Conservation (phyloP, 2,797 vertebrate species). For the Gymnocypris eckloni region DNA sequence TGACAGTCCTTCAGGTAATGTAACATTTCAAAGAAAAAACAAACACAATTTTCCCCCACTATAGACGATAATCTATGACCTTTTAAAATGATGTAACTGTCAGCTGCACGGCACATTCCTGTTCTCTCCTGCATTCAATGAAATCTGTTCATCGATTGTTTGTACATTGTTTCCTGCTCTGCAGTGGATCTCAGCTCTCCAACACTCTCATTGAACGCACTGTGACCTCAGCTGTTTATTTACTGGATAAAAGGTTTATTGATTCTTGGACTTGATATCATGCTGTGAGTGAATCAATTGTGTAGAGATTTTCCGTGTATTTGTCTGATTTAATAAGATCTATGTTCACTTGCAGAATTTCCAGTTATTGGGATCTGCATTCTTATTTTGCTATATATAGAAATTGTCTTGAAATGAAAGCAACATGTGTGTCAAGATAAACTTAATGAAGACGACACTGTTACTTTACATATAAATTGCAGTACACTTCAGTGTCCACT, state of each 20-base stretch:
- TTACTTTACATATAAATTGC: background rate
- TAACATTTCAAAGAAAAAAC: background rate
- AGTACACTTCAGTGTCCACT: slow-evolving; percentile 38
- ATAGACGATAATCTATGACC: background rate
- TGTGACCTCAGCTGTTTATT: slow-evolving; percentile 32
- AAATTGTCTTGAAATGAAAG: background rate
- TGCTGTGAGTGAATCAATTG: slow-evolving; percentile 24
- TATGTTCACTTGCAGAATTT: background rate
- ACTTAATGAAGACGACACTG: background rate
- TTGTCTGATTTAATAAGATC: slow-evolving; percentile 16
- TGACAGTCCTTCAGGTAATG: background rate
- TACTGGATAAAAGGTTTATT: slow-evolving; percentile 31
- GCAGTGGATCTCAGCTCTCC: slow-evolving; percentile 23
- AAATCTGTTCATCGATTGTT: slow-evolving; percentile 28
- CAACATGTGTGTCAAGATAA: background rate
- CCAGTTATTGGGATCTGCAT: background rate
- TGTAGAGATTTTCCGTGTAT: slow-evolving; percentile 13
- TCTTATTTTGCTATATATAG: background rate
- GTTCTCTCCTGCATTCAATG: slow-evolving; percentile 7
- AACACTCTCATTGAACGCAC: background rate
- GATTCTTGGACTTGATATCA: slow-evolving; percentile 28
- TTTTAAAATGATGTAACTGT: background rate
- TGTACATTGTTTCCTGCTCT: slow-evolving; percentile 5
- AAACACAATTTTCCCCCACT: background rate
- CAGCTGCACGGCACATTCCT: background rate